Evolutionary conservation across 1,140 invertebrate species (phyloP).

Genomic region (Coptotermes formosanus): DNA sequence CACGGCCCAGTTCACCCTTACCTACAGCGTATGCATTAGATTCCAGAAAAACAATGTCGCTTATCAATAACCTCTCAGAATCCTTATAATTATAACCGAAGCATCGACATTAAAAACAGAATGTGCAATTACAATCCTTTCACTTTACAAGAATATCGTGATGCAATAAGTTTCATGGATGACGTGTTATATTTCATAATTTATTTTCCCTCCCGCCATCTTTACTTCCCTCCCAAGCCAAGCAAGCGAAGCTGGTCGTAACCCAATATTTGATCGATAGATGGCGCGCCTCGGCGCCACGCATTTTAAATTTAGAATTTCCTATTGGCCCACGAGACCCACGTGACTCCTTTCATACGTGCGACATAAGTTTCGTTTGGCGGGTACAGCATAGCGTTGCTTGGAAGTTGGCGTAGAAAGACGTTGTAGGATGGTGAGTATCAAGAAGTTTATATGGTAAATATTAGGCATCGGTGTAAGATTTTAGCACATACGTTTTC

Average conservation of each 20-base stretch:
- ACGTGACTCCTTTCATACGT: slow-evolving; percentile 36
- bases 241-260: not conserved
- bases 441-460: slow-evolving; percentile 49
- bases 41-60: too few relatives aligned
- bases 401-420: slow-evolving; percentile 28
- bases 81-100: not conserved
- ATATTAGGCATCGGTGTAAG: slow-evolving; percentile 43
- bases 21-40: too few relatives aligned
- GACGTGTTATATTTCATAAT: not conserved
- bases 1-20: too few relatives aligned
- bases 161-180: not conserved
- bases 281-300: slow-evolving; percentile 35
- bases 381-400: slow-evolving; percentile 41
- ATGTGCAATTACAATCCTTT: not conserved
- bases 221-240: not conserved
- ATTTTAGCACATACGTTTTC: slow-evolving; percentile 37
- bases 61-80: not conserved
- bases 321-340: slow-evolving; percentile 35
- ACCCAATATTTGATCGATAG: slow-evolving; percentile 34
- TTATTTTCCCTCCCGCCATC: not conserved
- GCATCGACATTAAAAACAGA: not conserved
- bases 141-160: not conserved
- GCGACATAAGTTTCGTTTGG: slow-evolving; percentile 37
- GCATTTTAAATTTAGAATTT: slow-evolving; percentile 31
- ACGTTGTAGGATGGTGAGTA: slow-evolving; percentile 51